These are phyloP conservation scores for Entomyzon cyanotis DNA, from an alignment of 2,113 vertebrate species.

Conservation along the genomic window DNA sequence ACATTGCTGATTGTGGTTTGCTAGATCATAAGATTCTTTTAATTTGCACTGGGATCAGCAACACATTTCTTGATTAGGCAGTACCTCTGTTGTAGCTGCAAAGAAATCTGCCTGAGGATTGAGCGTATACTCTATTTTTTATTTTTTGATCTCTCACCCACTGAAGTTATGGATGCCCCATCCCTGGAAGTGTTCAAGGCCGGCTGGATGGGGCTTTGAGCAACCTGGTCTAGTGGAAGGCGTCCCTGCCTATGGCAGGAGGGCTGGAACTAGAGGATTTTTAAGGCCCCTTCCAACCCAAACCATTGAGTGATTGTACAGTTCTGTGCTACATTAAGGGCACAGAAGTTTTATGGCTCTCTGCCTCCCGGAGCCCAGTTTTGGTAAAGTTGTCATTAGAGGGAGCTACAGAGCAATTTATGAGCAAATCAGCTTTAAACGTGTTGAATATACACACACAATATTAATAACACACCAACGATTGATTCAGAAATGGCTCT, in stretches of 20 bases:
- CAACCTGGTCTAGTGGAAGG: neutral
- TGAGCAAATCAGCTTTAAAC: neutral
- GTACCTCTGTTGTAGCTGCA: neutral
- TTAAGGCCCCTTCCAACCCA: neutral
- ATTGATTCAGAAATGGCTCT: neutral
- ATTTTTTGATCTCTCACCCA: neutral
- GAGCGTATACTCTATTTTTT: neutral
- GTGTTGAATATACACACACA: neutral
- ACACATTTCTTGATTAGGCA: neutral
- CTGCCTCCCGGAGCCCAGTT: neutral
- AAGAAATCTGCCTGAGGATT: neutral
- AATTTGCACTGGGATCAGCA: neutral
- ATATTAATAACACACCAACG: neutral
- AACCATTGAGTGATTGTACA: neutral
- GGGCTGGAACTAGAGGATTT: neutral
- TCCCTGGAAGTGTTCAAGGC: neutral
- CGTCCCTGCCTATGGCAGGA: neutral
- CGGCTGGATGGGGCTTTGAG: neutral
- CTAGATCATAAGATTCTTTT: neutral
- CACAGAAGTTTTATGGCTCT: neutral
- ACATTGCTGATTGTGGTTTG: neutral
- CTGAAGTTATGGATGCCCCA: neutral
- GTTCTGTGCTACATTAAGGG: neutral
- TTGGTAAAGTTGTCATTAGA: neutral
- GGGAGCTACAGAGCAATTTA: constrained; percentile 55